Evolutionary conservation across 2,797 vertebrate genomes (phyloP).

Genomic region (Cichlasoma orientale): DNA sequence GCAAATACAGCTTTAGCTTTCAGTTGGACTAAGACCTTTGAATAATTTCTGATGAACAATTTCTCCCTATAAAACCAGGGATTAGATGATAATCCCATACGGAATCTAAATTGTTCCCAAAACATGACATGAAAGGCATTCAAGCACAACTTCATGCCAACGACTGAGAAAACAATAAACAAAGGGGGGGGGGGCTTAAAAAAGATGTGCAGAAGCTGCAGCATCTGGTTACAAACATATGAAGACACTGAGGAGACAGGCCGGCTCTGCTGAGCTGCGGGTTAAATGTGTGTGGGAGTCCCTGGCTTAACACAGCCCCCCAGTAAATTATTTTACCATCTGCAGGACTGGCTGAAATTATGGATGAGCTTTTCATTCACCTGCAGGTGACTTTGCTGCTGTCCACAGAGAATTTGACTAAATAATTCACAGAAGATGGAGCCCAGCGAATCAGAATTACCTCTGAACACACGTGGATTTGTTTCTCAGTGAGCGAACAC

Average conservation of each 20-base stretch:
- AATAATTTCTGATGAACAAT: background rate
- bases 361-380: background rate
- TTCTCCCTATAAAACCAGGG: background rate
- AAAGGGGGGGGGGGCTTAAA: background rate
- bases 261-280: constrained; percentile 6
- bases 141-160: background rate
- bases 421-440: background rate
- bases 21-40: background rate
- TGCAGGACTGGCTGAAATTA: constrained; percentile 21
- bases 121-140: too few species aligned
- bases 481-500: background rate
- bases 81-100: background rate
- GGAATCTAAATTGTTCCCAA: background rate
- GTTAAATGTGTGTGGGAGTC: constrained; percentile 25
- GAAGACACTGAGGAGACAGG: background rate
- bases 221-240: constrained; percentile 22
- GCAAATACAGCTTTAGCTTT: background rate
- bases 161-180: background rate
- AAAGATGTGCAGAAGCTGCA: constrained; percentile 1
- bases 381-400: background rate
- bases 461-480: background rate
- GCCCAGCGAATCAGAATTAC: background rate
- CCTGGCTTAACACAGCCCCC: constrained; percentile 7
- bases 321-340: constrained; percentile 33
- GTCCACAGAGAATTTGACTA: background rate